Evolutionary conservation across 2,113 vertebrate species (phyloP), one percentile per base, ranked within the genome.

Genomic region (Tapirus terrestris): DNA sequence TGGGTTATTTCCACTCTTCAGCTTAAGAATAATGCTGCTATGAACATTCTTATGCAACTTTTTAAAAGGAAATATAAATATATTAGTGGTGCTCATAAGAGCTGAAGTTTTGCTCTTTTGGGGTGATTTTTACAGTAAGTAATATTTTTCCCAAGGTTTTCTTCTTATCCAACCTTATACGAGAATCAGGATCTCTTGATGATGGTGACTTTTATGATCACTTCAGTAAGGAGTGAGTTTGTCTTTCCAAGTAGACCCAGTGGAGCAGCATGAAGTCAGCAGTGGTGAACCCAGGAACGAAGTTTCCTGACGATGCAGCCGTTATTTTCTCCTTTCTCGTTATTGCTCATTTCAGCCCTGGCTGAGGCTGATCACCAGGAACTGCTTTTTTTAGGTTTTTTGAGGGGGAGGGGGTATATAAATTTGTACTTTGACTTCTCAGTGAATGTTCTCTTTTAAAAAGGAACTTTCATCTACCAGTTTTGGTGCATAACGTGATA

Each of bases 371-470:
- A 4, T 14, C 43, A 23, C 72, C 63, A 56, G 31, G 63, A 79
- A 16, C 67, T 13, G 45, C 39, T 29, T 18, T 14, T 65, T 6
- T 39, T 53, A 53, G 1, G 51, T 48, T 58, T 65, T 14, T 6
- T 23, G 1, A 4, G 31, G 51, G 1, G 0, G 14, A 39, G 13
- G 14, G 12, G 53, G 13, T 8, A 1, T 6, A 2, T 27, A 39
- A 60, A 39, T 63, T 33, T 63, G 2, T 36, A 8, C 20, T 84
- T 73, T 17, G 18, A 23, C 70, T 96, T 70, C 80, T 81, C 25
- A 1, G 1, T 45, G 67, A 68, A 68, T 36, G 21, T 48, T 61
- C 18, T 89, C 18, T 76, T 79, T 75, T 79, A n/a, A 88, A 76
- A 82, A 48, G n/a, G 53, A 95, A 68, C 48, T 27, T 48, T 79